Base-by-base conservation (phyloP, 2,888 invertebrate species). In the Fragum sueziense region DNA sequence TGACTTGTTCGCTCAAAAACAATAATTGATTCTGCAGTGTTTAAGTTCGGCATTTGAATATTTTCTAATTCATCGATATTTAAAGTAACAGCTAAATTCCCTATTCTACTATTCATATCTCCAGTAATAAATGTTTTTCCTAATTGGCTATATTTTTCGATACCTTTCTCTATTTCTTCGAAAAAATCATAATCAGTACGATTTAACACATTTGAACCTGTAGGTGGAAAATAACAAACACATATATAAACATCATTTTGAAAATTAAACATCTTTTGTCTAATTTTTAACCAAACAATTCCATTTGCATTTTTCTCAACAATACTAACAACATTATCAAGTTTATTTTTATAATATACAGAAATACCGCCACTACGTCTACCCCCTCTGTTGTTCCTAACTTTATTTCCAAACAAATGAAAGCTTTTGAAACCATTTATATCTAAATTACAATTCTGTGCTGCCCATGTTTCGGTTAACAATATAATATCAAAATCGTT, bases 161-260 rank as follows among this genome's bases (percentile, higher is more conserved):
- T 76, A 6, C 65, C 34, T 52, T 62, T 70, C 52, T 70, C 70
- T 62, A 76, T 70, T 76, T 76, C 75, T 62, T 76, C 74, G 52
- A 65, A n/a, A 74, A 69, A 74, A 41, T 57, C 68, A 22, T 51
- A 59, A 51, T 59, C 61, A 47, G 22, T 51, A 27, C 47, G 47
- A 7, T 41, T 61, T 37, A 61, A 69, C 17, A 69, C 47, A 59
- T 74, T 74, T 7, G 59, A 74, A 25, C 34, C 33, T 22, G n/a
- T 29, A 6, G 74, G 74, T 61, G 69, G 69, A 31, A 74, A 69
- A 22, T 74, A n/a, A 74, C 37, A 33, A 59, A 41, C 27, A 68
- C 73, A 73, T n/a, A 65, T 22, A 51, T 67, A 74, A 54, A 74
- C 68, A 59, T 74, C n/a, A n/a, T n/a, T n/a, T n/a, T n/a, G n/a